Conservation (phyloP, 2,888 invertebrate genomes). For the Suillia variegata region DNA sequence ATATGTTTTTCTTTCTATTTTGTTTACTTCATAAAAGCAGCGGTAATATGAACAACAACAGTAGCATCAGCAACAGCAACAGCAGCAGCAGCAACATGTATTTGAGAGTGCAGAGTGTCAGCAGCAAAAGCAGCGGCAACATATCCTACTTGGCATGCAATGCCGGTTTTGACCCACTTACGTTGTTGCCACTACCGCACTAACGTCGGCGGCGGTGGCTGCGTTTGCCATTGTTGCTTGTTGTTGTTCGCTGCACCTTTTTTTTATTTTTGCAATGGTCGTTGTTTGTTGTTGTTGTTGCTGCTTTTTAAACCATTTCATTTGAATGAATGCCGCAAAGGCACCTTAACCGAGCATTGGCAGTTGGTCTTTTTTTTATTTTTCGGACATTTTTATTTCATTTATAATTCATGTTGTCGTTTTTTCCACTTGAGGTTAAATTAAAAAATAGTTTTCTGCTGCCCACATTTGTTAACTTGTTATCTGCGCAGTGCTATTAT, state of each 20-base stretch:
- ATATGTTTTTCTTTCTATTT: too few species aligned
- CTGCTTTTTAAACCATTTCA: background rate
- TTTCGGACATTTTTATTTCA: conserved; percentile 1
- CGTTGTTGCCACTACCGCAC: background rate
- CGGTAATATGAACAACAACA: too few species aligned
- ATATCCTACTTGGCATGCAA: conserved; percentile 7
- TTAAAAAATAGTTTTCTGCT: background rate
- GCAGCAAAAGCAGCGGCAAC: background rate
- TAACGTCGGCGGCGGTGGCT: background rate
- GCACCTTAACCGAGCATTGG: too few species aligned
- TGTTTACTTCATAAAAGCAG: too few species aligned
- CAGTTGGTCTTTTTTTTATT: background rate
- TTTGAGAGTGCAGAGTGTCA: background rate
- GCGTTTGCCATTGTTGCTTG: background rate
- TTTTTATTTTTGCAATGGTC: too few species aligned
- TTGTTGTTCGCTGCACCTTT: too few species aligned
- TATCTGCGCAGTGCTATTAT: too few species aligned
- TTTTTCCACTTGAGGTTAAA: background rate
- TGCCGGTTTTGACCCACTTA: conserved; percentile 13
- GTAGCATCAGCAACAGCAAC: too few species aligned
- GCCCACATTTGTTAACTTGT: too few species aligned
- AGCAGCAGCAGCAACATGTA: background rate
- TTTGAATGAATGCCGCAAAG: background rate
- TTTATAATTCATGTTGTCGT: background rate
- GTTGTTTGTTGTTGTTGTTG: background rate